Evolutionary conservation across 1,140 invertebrate species (phyloP), one percentile per base, ranked within the genome.

Genomic region (Euglossa dilemma): DNA sequence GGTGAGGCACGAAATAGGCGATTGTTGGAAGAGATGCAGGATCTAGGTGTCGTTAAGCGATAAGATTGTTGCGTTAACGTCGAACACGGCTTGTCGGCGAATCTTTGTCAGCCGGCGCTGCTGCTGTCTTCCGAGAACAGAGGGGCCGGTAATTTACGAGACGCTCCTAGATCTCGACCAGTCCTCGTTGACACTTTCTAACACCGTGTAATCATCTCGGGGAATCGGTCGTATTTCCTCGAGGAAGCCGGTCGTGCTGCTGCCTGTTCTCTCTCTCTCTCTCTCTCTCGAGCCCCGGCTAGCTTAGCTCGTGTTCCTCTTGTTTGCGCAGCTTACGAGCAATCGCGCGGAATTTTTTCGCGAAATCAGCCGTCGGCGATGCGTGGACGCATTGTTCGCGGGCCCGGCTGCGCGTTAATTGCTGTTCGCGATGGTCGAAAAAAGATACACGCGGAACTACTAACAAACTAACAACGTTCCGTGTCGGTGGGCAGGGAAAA

Each of bases 381-480:
- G 50, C 47, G 47, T 28, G 47, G 20, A 59, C 43, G 72, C 6
- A 75, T 61, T 61, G 57, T 28, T 28, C 45, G 72, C 36, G 14
- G 45, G 12, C 28, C 25, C n/a, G 14, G 25, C 25, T 3, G 1
- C 59, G 59, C 36, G 59, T 25, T 75, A 75, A 75, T 75, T 61
- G 57, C 57, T 25, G 57, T 43, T 45, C 36, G 8, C 73, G 12
- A 11, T 47, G 57, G 45, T 43, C 25, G 25, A 75, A 75, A 75
- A 50, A 23, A 50, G 16, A 25, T 75, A 47, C 45, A 25, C 70
- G 52, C 25, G 28, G 11, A 72, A 72, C 70, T 72, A 56, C 25
- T 72, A 56, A 72, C 70, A 56, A 63, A 74, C 56, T 59, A 74
- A 59, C 72, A 47, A 61, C 43, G 56, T 16, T 36, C 4, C 5